A percentile compares a stretch with the other conserved stretches of the same genome.
phyloP scores from a whole-genome alignment of 2,113 vertebrate species.

The Bos taurus region DNA sequence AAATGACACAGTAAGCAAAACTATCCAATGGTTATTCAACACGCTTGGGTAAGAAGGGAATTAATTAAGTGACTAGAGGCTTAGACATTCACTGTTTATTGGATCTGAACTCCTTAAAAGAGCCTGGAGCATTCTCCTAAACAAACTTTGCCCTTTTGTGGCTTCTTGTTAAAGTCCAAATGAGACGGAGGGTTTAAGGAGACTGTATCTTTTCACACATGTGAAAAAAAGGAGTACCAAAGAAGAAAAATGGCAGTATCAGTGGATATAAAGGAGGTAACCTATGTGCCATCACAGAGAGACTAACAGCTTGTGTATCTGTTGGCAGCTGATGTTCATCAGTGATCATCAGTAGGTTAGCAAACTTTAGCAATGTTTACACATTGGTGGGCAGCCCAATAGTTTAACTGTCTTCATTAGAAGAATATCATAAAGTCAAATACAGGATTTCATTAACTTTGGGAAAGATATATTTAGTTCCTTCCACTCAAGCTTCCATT shows the following conservation, averaged over 20 bases:
- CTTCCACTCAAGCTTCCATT: neutral
- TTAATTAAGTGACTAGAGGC: constrained; percentile 62
- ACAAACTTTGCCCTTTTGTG: constrained; percentile 34
- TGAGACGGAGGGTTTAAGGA: constrained; percentile 14
- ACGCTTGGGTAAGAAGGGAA: constrained; percentile 44
- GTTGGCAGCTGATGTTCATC: neutral
- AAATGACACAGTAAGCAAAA: constrained; percentile 5
- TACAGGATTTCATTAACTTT: neutral
- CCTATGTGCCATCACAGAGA: neutral
- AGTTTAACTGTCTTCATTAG: constrained; percentile 25
- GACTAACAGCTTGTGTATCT: neutral
- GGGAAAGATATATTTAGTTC: neutral
- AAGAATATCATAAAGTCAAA: neutral
- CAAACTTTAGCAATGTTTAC: neutral
- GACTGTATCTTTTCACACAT: neutral
- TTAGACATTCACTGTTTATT: constrained; percentile 59
- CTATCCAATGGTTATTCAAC: constrained; percentile 39
- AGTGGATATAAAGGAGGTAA: neutral
- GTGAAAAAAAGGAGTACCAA: neutral
- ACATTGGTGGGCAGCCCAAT: neutral
- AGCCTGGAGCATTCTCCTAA: constrained; percentile 56
- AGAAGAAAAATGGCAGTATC: neutral
- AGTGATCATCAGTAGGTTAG: neutral
- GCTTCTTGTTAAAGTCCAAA: constrained; percentile 6
- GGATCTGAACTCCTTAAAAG: constrained; percentile 53